These are phyloP conservation scores for Caerostris extrusa DNA, from an alignment of 1,140 invertebrate species.

Conservation along the genomic window DNA sequence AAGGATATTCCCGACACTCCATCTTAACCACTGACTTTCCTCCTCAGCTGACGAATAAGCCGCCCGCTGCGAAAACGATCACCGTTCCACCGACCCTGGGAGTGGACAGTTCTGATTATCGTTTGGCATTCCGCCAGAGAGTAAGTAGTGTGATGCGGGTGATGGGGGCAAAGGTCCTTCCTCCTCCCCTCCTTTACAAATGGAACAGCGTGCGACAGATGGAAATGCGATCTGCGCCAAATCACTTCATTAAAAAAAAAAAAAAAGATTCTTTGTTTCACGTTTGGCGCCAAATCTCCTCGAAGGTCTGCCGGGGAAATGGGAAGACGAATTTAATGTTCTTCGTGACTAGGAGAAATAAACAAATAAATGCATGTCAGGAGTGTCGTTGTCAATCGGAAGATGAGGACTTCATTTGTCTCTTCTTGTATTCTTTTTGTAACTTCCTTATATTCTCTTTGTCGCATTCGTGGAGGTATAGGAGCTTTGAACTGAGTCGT, in stretches of 20 bases:
- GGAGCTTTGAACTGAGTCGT: too few species aligned
- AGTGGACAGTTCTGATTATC: slow-evolving; percentile 16
- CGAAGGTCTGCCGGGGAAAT: background rate
- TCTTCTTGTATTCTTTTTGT: too few species aligned
- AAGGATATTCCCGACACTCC: too few species aligned
- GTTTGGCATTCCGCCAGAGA: slow-evolving; percentile 21
- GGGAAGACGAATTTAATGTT: background rate
- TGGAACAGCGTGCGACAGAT: background rate
- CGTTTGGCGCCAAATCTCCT: background rate
- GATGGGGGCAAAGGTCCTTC: background rate
- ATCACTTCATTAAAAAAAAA: background rate
- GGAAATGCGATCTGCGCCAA: slow-evolving; percentile 21
- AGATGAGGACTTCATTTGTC: background rate
- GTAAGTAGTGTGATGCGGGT: background rate
- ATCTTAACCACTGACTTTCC: too few species aligned
- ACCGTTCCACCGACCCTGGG: background rate
- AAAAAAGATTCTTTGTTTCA: background rate
- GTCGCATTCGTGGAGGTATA: background rate
- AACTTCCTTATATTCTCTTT: too few species aligned
- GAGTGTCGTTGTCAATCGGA: background rate
- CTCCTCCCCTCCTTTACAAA: background rate
- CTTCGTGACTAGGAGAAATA: background rate
- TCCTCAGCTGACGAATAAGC: background rate
- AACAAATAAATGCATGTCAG: background rate
- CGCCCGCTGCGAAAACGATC: background rate